Base-by-base conservation (phyloP, 2,113 vertebrate species). In the Brevimyrus niger region DNA sequence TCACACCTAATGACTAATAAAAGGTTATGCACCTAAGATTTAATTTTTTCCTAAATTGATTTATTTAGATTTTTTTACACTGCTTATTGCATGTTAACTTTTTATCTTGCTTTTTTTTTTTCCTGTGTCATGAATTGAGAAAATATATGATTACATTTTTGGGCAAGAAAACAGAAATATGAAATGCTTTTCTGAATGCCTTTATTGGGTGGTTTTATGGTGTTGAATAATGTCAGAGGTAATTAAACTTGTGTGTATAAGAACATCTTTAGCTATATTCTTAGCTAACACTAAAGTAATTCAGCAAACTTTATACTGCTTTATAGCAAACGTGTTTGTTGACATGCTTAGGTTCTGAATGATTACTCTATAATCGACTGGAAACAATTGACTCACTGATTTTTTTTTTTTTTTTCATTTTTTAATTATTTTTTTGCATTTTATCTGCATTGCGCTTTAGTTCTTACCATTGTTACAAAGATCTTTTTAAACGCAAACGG, bases 261-360 rank as follows among this genome's bases (percentile, higher is more conserved):
- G 73, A 50, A 50, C 23, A n/a, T 50, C 44, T 86, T 86, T 86
- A 50, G 83, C 83, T 86, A 86, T 86, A 86, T 47, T 48, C 83
- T 86, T 48, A 27, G 44, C 44, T 48, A 50, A 48, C n/a, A 50
- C 44, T 48, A 86, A 47, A 50, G 47, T 27, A 86, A 86, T 50
- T 50, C 42, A 85, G 82, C 46, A 85, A 85, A n/a, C 21, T 11
- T n/a, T 47, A 46, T 27, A 48, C 42, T 19, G 83, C 44, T 85
- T 85, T 50, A n/a, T 85, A n/a, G 21, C 46, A 86, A 50, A 50
- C 2, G 46, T 86, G 44, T 86, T 50, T 80, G 73, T 80, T 48
- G 83, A 86, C 44, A 86, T n/a, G 44, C n/a, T 80, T 80, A 38
- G 10, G 73, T 6, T 4, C 73, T 35, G 35, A 15, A 80, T 80